A percentile compares a stretch with the other conserved stretches of the same genome.
phyloP scores from a whole-genome alignment of 1,140 invertebrate genomes.

The Musca vetustissima region DNA sequence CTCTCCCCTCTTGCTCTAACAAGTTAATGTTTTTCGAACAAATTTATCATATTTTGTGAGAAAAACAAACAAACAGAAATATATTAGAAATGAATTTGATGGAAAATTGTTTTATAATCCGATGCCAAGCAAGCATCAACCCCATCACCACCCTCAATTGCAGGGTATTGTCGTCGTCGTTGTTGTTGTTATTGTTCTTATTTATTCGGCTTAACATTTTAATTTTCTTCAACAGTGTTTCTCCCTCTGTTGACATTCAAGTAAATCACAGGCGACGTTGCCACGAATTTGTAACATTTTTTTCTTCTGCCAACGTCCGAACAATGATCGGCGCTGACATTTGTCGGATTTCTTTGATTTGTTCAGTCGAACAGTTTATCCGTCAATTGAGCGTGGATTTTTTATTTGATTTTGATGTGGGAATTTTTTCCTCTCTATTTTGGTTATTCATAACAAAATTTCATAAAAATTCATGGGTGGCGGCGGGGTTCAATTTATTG shows the following conservation, averaged over 20 bases:
- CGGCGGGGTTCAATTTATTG: slow-evolving; percentile 42
- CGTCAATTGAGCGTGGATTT: slow-evolving; percentile 3
- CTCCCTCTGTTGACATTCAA: no score
- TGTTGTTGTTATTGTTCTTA: neutral
- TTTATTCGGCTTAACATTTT: neutral
- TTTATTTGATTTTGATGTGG: slow-evolving; percentile 48
- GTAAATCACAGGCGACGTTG: no score
- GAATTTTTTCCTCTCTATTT: slow-evolving; percentile 15
- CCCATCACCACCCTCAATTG: no score
- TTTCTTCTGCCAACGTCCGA: no score
- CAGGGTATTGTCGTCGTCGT: no score
- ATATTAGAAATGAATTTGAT: no score
- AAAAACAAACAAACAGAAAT: no score
- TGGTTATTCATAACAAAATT: slow-evolving; percentile 33
- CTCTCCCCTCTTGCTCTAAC: slow-evolving; percentile 30
- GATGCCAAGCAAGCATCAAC: no score
- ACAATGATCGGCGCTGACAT: slow-evolving; percentile 8
- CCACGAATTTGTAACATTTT: no score
- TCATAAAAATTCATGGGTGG: slow-evolving; percentile 30
- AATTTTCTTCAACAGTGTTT: no score
- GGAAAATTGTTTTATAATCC: no score
- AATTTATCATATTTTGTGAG: slow-evolving; percentile 4
- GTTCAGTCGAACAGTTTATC: neutral
- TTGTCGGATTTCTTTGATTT: neutral
- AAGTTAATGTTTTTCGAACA: neutral